Conservation (phyloP, 92 coral and sea anemone genomes). For the Actinostola sp. region DNA sequence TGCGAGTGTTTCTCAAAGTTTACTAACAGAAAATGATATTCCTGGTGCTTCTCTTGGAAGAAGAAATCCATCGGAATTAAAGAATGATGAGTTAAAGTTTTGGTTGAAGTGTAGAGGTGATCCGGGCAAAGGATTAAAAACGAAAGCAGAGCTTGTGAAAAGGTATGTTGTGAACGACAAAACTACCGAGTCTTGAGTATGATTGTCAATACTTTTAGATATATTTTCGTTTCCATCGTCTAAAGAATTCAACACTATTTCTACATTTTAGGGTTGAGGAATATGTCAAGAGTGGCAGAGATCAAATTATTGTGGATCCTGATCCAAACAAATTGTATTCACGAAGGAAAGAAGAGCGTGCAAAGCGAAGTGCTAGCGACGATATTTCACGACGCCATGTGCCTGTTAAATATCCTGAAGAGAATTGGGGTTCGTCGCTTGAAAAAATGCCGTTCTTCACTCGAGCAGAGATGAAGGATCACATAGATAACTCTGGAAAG, state of each 20-base stretch:
- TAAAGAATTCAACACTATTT: background rate
- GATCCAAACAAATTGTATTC: constrained; percentile 20
- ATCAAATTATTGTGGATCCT: constrained; percentile 10
- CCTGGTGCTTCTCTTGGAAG: constrained; percentile 18
- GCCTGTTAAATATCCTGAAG: background rate
- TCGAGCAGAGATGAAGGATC: constrained; percentile 17
- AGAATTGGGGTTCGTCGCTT: constrained; percentile 16
- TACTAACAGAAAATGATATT: constrained; percentile 14
- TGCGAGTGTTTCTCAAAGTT: too few species aligned
- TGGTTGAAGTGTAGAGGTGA: constrained; percentile 44
- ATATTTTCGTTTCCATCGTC: background rate
- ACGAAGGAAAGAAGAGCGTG: background rate
- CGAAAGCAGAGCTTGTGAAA: constrained; percentile 38
- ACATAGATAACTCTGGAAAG: constrained; percentile 12
- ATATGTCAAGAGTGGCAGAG: constrained; percentile 7
- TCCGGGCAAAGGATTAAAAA: constrained; percentile 17
- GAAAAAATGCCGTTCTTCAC: constrained; percentile 27
- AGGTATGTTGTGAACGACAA: constrained; percentile 6
- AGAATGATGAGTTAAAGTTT: constrained; percentile 26
- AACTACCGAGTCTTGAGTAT: background rate
- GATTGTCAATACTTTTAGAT: too few species aligned
- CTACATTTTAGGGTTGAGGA: constrained; percentile 19
- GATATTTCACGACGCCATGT: background rate
- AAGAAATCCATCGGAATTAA: constrained; percentile 16
- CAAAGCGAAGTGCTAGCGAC: background rate